phyloP scores from a whole-genome alignment of 2,113 vertebrate species.

The Dascyllus trimaculatus region DNA sequence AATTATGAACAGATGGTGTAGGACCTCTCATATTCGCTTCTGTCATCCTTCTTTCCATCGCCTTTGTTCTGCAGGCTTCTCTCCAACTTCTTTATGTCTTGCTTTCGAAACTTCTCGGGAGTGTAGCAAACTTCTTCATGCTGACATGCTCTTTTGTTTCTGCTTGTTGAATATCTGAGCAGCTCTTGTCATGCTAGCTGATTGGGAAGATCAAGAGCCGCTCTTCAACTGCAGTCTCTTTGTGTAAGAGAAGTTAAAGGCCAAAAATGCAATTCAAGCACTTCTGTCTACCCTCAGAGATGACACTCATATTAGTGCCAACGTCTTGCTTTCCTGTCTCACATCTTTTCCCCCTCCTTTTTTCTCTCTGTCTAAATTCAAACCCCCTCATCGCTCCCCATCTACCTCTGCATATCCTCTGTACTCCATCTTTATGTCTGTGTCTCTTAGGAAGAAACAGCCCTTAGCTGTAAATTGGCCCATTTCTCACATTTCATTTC shows the following conservation, averaged over 20 bases:
- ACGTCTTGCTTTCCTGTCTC: slow-evolving; percentile 64
- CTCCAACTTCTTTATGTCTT: slow-evolving; percentile 48
- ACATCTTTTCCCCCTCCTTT: slow-evolving; percentile 36
- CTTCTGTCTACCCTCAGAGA: slow-evolving; percentile 70
- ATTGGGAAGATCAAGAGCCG: slow-evolving; percentile 79
- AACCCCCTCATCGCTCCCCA: slow-evolving; percentile 56
- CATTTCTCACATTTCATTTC: slow-evolving; percentile 80
- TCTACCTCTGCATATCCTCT: slow-evolving; percentile 70
- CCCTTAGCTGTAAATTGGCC: slow-evolving; percentile 80
- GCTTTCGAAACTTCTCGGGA: slow-evolving; percentile 59
- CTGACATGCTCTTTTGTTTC: slow-evolving; percentile 73
- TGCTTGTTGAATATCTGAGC: slow-evolving; percentile 75
- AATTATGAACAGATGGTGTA: slow-evolving; percentile 70
- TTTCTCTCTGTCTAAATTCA: slow-evolving; percentile 53
- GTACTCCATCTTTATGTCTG: slow-evolving; percentile 62
- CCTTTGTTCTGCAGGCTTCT: slow-evolving; percentile 55
- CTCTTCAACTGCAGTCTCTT: slow-evolving; percentile 63
- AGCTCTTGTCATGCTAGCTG: slow-evolving; percentile 70
- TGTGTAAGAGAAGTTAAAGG: slow-evolving; percentile 66
- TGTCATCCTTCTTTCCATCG: slow-evolving; percentile 31
- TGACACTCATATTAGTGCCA: slow-evolving; percentile 66
- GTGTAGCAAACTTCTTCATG: slow-evolving; percentile 57
- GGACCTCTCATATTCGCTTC: slow-evolving; percentile 46
- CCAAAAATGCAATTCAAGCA: slow-evolving; percentile 78
- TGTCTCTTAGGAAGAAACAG: slow-evolving; percentile 75